Percentiles rank a stretch among this genome's conserved stretches.
Conservation (phyloP, 2,797 vertebrate genomes). For the Pogoniulus pusillus region DNA sequence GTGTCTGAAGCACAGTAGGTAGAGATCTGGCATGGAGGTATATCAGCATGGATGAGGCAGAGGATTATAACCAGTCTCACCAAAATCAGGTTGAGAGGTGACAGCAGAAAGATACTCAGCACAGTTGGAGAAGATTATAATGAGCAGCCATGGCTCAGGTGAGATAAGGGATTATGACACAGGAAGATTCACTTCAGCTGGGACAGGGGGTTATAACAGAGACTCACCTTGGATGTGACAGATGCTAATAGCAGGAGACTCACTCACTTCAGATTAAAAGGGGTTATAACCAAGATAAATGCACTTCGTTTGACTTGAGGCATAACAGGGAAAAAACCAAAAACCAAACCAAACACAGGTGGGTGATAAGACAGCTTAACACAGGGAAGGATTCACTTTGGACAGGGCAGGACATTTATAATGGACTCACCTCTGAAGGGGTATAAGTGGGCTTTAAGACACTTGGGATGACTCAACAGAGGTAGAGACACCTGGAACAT, state of each 20-base stretch:
- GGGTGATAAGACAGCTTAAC: slow-evolving; percentile 19
- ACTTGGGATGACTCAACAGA: not conserved
- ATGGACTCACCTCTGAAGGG: not conserved
- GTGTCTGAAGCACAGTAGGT: not conserved
- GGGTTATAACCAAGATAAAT: slow-evolving; percentile 39
- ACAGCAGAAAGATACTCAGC: slow-evolving; percentile 50
- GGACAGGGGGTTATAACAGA: slow-evolving; percentile 54
- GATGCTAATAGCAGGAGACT: slow-evolving; percentile 61
- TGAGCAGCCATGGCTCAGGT: slow-evolving; percentile 26
- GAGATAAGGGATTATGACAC: slow-evolving; percentile 62
- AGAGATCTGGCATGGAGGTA: not conserved
- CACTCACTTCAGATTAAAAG: slow-evolving; percentile 11
- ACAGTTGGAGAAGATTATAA: slow-evolving; percentile 42
- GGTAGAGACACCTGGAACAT: not conserved
- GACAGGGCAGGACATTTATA: not conserved
- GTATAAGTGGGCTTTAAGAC: not conserved
- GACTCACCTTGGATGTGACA: slow-evolving; percentile 62
- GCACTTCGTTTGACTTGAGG: slow-evolving; percentile 2
- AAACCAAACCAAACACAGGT: not conserved
- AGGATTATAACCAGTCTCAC: not conserved
- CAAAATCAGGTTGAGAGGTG: slow-evolving; percentile 22
- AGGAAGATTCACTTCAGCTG: slow-evolving; percentile 58
- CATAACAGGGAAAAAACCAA: not conserved
- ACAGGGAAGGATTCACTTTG: not conserved
- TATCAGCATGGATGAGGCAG: not conserved